These are phyloP conservation scores for Brachystomella parvula DNA, from an alignment of 1,140 invertebrate species.

Conservation along the genomic window DNA sequence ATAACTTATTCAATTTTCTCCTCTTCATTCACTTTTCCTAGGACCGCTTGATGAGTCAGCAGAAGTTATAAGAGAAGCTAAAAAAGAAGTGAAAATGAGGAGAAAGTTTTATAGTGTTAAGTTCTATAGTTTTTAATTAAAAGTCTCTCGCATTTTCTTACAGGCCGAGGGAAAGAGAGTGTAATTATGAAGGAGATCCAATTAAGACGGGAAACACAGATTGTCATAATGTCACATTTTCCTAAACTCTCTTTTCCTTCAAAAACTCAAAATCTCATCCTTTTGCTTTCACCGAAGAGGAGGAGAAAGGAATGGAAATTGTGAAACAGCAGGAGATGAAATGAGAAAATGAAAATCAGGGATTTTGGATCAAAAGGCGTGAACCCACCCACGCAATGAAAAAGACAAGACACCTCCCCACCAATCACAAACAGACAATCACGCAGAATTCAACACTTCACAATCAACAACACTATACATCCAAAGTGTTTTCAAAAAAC, in stretches of 20 bases:
- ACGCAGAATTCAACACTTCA: neutral
- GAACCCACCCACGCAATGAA: neutral
- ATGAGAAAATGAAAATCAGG: neutral
- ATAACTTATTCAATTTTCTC: too few relatives aligned
- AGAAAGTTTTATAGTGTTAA: too few relatives aligned
- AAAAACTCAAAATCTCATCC: neutral
- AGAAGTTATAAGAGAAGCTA: too few relatives aligned
- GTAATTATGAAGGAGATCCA: constrained; percentile 35
- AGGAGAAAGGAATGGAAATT: neutral
- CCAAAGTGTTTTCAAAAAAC: too few relatives aligned
- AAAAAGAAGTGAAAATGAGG: too few relatives aligned
- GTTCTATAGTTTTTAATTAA: constrained; percentile 19
- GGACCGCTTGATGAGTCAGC: too few relatives aligned
- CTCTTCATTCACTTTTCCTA: too few relatives aligned
- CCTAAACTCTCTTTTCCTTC: neutral
- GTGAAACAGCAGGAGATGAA: constrained; percentile 20
- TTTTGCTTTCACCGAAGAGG: neutral
- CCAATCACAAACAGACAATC: too few relatives aligned
- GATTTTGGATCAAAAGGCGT: neutral
- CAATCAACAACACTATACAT: too few relatives aligned
- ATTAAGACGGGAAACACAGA: constrained; percentile 38
- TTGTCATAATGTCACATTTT: constrained; percentile 38
- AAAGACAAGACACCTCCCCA: neutral
- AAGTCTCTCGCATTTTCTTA: neutral
- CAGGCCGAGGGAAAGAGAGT: constrained; percentile 5